Conservation (phyloP, 2,113 vertebrate genomes). For the Pycnonotus jocosus region DNA sequence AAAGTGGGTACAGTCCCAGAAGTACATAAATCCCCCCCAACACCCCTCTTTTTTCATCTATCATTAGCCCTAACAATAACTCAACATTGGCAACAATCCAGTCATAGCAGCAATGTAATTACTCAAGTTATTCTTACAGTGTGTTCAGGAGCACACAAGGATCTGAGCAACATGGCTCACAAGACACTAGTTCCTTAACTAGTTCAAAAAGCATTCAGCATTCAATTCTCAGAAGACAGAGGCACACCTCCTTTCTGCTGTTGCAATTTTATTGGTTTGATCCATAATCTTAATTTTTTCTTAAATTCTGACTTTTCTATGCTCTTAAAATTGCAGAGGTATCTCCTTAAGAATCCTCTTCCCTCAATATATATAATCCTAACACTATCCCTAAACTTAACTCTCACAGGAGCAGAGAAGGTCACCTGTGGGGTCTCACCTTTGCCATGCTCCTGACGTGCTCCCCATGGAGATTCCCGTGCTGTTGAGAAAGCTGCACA, state of each 20-base stretch:
- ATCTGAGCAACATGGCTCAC: not conserved
- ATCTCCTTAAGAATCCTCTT: not conserved
- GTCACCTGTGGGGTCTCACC: not conserved
- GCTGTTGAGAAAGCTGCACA: not conserved
- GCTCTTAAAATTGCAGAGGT: not conserved
- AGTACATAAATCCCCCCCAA: not conserved
- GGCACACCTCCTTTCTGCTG: not conserved
- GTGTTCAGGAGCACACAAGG: not conserved
- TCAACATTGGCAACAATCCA: not conserved
- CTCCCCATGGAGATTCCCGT: not conserved
- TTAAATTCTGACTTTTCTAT: not conserved
- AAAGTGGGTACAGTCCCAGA: not conserved
- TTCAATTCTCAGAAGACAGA: not conserved
- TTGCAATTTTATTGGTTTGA: not conserved
- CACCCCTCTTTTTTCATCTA: not conserved
- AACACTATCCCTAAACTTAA: not conserved
- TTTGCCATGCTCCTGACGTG: not conserved
- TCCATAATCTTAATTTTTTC: not conserved
- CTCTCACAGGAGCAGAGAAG: not conserved
- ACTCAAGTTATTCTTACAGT: not conserved
- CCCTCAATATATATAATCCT: not conserved
- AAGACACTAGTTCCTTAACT: not conserved
- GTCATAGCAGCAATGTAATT: not conserved
- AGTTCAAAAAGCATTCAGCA: not conserved
- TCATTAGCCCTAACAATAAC: not conserved